Percentiles rank a stretch among this genome's conserved stretches.
phyloP scores from a whole-genome alignment of 1,140 invertebrate species.

The Monochamus saltuarius region DNA sequence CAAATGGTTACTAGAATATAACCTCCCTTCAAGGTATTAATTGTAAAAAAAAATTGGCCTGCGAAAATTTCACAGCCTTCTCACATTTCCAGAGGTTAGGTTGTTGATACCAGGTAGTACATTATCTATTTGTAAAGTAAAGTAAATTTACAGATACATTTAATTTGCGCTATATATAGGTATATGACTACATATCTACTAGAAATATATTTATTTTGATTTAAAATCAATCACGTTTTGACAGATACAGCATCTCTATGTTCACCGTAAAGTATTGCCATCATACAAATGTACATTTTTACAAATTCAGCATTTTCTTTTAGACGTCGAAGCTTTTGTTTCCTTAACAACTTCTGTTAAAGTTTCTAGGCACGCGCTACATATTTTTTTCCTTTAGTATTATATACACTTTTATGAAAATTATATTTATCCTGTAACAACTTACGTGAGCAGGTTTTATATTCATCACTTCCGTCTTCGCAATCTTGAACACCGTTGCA shows the following conservation, averaged over 20 bases:
- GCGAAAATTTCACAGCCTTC: too few relatives aligned
- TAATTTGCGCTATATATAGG: too few relatives aligned
- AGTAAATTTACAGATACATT: too few relatives aligned
- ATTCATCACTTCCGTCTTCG: conserved; percentile 76
- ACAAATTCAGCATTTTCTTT: not conserved
- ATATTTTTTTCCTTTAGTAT: conserved; percentile 11
- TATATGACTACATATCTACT: too few relatives aligned
- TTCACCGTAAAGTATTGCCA: not conserved
- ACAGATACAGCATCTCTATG: not conserved
- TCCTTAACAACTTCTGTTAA: conserved; percentile 7
- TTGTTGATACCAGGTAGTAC: too few relatives aligned
- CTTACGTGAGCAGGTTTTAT: conserved; percentile 76
- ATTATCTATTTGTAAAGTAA: too few relatives aligned
- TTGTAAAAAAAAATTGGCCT: too few relatives aligned
- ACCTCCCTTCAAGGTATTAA: too few relatives aligned
- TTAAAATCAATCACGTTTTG: too few relatives aligned
- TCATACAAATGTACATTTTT: not conserved
- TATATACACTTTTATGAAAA: conserved; percentile 1
- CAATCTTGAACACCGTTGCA: conserved; percentile 81
- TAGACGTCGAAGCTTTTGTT: not conserved
- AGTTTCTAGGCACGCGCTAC: conserved; percentile 5
- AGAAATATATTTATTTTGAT: too few relatives aligned
- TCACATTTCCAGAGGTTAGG: too few relatives aligned
- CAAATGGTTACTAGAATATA: too few relatives aligned
- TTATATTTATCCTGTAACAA: conserved; percentile 38